Evolutionary conservation across 1,140 invertebrate species (phyloP).

Genomic region (Galendromus occidentalis): DNA sequence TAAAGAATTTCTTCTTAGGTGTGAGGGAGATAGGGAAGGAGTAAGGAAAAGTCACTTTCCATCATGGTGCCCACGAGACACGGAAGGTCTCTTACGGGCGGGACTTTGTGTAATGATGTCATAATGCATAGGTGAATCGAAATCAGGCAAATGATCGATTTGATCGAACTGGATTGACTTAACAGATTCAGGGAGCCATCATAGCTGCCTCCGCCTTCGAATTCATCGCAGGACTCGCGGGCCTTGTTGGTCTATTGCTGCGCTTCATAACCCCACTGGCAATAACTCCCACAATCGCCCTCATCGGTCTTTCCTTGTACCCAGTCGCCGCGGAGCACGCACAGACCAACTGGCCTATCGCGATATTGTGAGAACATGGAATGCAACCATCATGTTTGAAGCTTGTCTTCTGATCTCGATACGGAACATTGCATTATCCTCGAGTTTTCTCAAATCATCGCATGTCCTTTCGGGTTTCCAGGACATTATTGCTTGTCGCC

Average conservation of each 20-base stretch:
- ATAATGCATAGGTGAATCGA: no score
- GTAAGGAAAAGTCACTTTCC: no score
- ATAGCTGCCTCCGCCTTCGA: conserved; percentile 58
- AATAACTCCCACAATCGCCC: conserved; percentile 53
- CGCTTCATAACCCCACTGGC: conserved; percentile 52
- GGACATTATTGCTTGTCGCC: conserved; percentile 55
- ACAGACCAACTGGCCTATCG: conserved; percentile 57
- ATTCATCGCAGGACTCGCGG: conserved; percentile 45
- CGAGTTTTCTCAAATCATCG: conserved; percentile 14
- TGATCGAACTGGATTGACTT: no score
- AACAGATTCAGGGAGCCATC: conserved; percentile 52
- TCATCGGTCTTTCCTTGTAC: conserved; percentile 57
- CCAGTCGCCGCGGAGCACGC: conserved; percentile 50
- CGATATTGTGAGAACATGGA: conserved; percentile 27
- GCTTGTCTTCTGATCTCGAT: conserved; percentile 15
- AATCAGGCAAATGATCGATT: background rate
- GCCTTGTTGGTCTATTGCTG: conserved; percentile 28
- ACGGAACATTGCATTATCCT: conserved; percentile 21
- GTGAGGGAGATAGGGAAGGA: no score
- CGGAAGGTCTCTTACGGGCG: no score
- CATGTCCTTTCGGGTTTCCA: conserved; percentile 29
- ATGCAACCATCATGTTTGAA: conserved; percentile 13
- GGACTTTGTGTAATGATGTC: no score
- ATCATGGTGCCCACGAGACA: no score
- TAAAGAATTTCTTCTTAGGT: no score